A percentile compares a stretch with the other conserved stretches of the same genome.
These are phyloP conservation scores for Nemurella pictetii DNA, from an alignment of 2,888 invertebrate genomes.

Conservation along the genomic window DNA sequence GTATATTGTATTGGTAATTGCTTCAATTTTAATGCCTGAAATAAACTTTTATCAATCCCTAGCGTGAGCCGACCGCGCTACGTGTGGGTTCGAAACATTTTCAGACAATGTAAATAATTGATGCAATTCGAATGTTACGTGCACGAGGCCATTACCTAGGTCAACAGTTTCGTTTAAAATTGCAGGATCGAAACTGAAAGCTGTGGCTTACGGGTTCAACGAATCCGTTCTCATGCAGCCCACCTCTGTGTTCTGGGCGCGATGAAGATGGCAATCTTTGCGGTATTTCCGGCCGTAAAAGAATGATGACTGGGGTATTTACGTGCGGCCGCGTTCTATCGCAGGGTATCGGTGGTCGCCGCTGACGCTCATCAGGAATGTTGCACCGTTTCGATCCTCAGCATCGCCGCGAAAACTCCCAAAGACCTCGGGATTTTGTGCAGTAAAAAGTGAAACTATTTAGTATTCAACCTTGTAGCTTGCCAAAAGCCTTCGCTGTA, in stretches of 20 bases:
- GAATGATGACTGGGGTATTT: not conserved
- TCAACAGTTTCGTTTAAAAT: not conserved
- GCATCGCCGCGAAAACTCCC: not conserved
- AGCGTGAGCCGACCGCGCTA: not conserved
- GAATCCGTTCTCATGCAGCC: not conserved
- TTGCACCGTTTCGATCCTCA: not conserved
- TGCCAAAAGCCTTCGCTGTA: constrained; percentile 6
- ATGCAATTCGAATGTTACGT: not conserved
- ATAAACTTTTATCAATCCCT: not conserved
- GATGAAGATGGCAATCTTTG: not conserved
- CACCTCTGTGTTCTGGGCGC: not conserved
- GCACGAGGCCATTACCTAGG: not conserved
- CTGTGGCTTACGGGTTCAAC: not conserved
- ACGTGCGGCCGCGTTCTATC: not conserved
- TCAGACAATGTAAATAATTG: not conserved
- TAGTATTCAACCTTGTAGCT: constrained; percentile 9
- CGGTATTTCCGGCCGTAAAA: not conserved
- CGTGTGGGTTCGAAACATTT: not conserved
- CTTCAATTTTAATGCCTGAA: not conserved
- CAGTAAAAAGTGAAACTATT: constrained; percentile 11
- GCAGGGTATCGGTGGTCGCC: not conserved
- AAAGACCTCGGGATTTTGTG: not conserved
- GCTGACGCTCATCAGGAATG: not conserved
- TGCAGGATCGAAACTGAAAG: not conserved
- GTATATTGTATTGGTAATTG: not conserved